Evolutionary conservation across 2,113 vertebrate genomes (phyloP).

Genomic region (Emydura subglobosa): DNA sequence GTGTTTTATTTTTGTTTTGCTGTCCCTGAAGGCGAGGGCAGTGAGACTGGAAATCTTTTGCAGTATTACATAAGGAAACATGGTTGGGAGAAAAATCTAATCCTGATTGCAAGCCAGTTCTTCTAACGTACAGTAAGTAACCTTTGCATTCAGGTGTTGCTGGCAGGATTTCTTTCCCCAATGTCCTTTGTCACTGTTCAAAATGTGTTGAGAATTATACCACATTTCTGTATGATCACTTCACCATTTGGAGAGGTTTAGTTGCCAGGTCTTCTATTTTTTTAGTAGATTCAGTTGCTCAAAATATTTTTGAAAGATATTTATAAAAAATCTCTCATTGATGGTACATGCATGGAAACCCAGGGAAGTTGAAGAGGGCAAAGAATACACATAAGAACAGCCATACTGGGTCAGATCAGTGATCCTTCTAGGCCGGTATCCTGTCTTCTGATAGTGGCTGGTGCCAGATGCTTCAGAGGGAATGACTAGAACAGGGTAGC

Average conservation of each 20-base stretch:
- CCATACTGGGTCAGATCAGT: not conserved
- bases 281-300: not conserved
- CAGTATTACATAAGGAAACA: not conserved
- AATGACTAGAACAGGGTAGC: not conserved
- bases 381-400: not conserved
- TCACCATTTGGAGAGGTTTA: not conserved
- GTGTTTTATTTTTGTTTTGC: not conserved
- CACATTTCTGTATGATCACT: not conserved
- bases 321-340: not conserved
- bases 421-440: not conserved
- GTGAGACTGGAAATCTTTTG: not conserved
- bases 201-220: not conserved
- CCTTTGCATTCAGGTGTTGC: not conserved
- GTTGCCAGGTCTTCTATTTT: not conserved
- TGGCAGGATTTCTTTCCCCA: not conserved
- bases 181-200: not conserved
- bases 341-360: not conserved
- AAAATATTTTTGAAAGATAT: not conserved
- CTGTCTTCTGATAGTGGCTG: not conserved
- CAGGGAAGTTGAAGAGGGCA: not conserved
- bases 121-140: not conserved
- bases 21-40: not conserved
- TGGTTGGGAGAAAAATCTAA: not conserved
- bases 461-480: not conserved
- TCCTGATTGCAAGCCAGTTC: not conserved